These are phyloP conservation scores for Tryphoninae sp. DNA, from an alignment of 2,888 invertebrate species.

Conservation along the genomic window DNA sequence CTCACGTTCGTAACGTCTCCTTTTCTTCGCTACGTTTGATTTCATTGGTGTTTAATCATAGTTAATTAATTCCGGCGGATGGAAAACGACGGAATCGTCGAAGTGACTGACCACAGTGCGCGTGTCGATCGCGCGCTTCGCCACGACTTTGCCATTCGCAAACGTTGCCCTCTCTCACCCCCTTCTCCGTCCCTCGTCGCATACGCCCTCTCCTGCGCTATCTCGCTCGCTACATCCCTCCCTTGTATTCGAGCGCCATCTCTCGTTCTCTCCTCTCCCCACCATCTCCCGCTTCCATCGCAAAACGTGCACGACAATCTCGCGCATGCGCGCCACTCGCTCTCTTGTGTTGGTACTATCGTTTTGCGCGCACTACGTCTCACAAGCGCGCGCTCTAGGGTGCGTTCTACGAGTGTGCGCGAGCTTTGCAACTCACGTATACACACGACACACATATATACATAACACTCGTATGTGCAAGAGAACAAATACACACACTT, in stretches of 20 bases:
- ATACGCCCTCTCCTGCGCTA: slow-evolving; percentile 26
- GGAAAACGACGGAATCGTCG: background rate
- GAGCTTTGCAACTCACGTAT: slow-evolving; percentile 14
- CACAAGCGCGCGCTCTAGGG: slow-evolving; percentile 37
- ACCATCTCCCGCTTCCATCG: background rate
- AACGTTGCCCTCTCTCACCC: background rate
- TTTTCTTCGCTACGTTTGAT: background rate
- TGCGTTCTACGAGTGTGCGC: slow-evolving; percentile 58
- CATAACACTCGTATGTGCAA: background rate
- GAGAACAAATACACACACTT: background rate
- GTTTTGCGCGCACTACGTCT: slow-evolving; percentile 36
- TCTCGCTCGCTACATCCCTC: slow-evolving; percentile 21
- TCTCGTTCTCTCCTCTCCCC: background rate
- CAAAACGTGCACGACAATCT: slow-evolving; percentile 8
- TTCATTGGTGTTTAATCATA: background rate
- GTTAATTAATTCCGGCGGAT: background rate
- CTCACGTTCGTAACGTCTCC: background rate
- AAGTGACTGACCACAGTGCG: slow-evolving; percentile 3
- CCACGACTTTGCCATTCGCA: slow-evolving; percentile 18
- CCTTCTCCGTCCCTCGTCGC: slow-evolving; percentile 12
- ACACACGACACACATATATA: background rate
- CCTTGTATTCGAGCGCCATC: slow-evolving; percentile 32
- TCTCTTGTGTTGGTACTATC: slow-evolving; percentile 1
- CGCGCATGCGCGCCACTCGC: background rate
- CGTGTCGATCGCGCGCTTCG: slow-evolving; percentile 7